Evolutionary conservation across 2,113 vertebrate genomes (phyloP).

Genomic region (Vidua chalybeata): DNA sequence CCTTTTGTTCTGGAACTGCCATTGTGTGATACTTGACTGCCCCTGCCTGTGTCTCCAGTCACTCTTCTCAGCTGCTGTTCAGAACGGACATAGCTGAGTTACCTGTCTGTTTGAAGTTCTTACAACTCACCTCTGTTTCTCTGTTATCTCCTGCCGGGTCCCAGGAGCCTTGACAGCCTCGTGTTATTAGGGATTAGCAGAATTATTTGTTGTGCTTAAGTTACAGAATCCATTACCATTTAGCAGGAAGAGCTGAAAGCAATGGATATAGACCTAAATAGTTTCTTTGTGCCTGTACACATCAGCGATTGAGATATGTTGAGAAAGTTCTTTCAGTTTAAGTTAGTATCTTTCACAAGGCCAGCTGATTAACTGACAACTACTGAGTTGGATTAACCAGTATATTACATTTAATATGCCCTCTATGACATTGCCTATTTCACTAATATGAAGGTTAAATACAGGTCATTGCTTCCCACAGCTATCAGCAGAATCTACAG

Average conservation of each 20-base stretch:
- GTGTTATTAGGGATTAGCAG: neutral
- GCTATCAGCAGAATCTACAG: neutral
- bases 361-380: neutral
- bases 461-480: neutral
- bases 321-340: neutral
- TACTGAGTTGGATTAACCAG: neutral
- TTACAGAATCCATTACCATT: neutral
- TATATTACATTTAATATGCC: neutral
- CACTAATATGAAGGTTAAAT: neutral
- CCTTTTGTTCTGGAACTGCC: neutral
- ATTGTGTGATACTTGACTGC: accelerated
- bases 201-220: neutral
- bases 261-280: neutral
- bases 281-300: neutral
- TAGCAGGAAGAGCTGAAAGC: neutral
- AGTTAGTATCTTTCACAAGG: neutral
- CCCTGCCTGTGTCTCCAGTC: neutral
- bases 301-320: neutral
- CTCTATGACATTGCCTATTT: neutral
- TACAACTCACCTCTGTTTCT: neutral
- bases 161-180: neutral
- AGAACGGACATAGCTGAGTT: accelerated
- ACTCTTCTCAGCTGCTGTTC: neutral
- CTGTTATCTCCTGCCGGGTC: neutral
- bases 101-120: neutral